phyloP scores from a whole-genome alignment of 2,888 invertebrate genomes.

The Argynnis bischoffii region DNA sequence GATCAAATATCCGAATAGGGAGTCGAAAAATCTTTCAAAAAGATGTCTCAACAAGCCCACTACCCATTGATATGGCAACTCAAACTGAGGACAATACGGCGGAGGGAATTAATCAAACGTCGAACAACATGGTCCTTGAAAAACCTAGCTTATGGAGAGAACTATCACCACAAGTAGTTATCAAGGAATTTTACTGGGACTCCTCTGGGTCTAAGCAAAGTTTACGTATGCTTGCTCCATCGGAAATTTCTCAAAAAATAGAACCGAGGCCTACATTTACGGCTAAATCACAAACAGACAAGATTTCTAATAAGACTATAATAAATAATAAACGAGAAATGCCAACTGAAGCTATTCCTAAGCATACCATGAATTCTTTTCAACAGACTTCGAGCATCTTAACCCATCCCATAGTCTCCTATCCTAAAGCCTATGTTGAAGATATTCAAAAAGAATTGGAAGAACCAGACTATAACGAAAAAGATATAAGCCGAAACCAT shows the following conservation, averaged over 20 bases:
- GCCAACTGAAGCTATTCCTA: background rate
- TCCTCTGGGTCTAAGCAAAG: slow-evolving; percentile 36
- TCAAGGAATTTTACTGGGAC: slow-evolving; percentile 59
- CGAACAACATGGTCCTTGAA: slow-evolving; percentile 8
- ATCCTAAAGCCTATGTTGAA: background rate
- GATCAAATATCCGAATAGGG: background rate
- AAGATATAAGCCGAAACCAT: background rate
- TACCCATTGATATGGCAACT: slow-evolving; percentile 33
- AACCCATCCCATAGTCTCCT: background rate
- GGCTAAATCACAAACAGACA: slow-evolving; percentile 9
- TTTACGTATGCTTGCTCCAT: slow-evolving; percentile 12
- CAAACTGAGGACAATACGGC: slow-evolving; percentile 27
- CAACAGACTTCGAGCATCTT: slow-evolving; percentile 9
- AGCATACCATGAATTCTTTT: background rate
- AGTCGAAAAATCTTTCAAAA: slow-evolving; percentile 23
- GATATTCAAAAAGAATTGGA: background rate
- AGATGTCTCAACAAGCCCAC: slow-evolving; percentile 43
- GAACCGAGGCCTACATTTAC: slow-evolving; percentile 5
- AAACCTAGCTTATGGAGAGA: slow-evolving; percentile 22
- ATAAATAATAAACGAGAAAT: background rate
- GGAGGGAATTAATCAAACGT: slow-evolving; percentile 20
- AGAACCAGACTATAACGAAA: background rate
- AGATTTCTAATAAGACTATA: background rate
- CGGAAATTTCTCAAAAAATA: slow-evolving; percentile 5
- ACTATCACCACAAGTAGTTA: slow-evolving; percentile 47